Evolutionary conservation across 2,888 invertebrate species (phyloP).

Genomic region (Cataglyphis cursor): DNA sequence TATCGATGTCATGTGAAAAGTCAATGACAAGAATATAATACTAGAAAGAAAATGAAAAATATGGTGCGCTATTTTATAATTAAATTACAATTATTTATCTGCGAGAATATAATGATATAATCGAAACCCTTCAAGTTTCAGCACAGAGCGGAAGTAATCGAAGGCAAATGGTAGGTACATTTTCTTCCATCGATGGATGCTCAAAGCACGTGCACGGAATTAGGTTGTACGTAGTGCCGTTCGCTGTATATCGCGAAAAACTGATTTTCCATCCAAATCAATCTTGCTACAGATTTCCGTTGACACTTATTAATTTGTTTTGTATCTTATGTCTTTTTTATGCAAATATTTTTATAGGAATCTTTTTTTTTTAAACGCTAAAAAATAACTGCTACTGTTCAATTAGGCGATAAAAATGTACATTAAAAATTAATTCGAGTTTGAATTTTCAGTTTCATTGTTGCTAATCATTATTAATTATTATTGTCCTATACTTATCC

Average conservation of each 20-base stretch:
- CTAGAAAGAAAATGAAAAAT: neutral
- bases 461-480: neutral
- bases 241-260: neutral
- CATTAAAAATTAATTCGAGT: neutral
- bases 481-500: neutral
- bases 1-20: neutral
- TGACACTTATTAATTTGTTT: neutral
- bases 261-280: neutral
- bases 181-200: neutral
- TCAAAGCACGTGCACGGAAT: neutral
- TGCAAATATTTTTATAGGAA: neutral
- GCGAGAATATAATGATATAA: neutral
- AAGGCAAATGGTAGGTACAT: neutral
- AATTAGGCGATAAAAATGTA: neutral
- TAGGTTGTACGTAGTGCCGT: neutral
- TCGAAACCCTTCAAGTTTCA: neutral
- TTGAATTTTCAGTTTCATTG: neutral
- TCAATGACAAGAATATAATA: neutral
- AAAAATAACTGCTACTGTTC: neutral
- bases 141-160: conserved; percentile 7
- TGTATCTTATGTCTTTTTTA: neutral
- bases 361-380: neutral
- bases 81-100: neutral
- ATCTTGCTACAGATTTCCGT: neutral
- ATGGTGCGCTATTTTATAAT: neutral